Evolutionary conservation across 2,113 vertebrate genomes (phyloP).

Genomic region (Carlito syrichta): DNA sequence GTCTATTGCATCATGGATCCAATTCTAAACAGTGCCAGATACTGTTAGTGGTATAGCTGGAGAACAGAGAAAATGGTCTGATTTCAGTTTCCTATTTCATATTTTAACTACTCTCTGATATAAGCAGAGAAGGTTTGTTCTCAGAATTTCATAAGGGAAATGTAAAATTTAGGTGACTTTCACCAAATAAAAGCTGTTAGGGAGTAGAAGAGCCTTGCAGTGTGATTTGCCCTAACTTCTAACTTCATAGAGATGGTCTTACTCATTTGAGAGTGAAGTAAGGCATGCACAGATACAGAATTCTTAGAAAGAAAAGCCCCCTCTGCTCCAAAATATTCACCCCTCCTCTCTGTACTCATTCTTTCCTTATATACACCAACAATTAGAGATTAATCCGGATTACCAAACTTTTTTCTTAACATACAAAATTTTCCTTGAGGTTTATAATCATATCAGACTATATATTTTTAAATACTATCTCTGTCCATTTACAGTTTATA

Average conservation of each 20-base stretch:
- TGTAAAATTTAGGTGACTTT: slow-evolving; percentile 3
- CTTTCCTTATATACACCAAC: not conserved
- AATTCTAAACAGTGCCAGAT: not conserved
- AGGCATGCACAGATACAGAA: not conserved
- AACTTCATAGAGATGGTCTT: not conserved
- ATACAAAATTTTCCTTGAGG: not conserved
- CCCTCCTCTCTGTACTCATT: not conserved
- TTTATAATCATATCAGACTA: not conserved
- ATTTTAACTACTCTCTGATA: not conserved
- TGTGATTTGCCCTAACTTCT: slow-evolving; percentile 8
- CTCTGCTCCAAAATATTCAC: not conserved
- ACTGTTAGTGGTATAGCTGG: not conserved
- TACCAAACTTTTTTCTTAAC: slow-evolving; percentile 25
- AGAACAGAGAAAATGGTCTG: not conserved
- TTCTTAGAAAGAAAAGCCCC: not conserved
- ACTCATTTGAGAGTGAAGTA: not conserved
- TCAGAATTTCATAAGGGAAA: slow-evolving; percentile 33
- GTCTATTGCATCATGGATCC: not conserved
- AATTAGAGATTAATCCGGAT: slow-evolving; percentile 1
- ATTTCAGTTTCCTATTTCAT: not conserved
- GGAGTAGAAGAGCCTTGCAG: not conserved
- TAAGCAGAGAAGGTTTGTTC: not conserved
- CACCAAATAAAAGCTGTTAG: not conserved
- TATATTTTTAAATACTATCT: slow-evolving; percentile 27
- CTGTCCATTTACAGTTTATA: not conserved